Percentiles rank a stretch among this genome's conserved stretches.
Conservation (phyloP, 2,113 vertebrate genomes). For the Crotalus viridis region DNA sequence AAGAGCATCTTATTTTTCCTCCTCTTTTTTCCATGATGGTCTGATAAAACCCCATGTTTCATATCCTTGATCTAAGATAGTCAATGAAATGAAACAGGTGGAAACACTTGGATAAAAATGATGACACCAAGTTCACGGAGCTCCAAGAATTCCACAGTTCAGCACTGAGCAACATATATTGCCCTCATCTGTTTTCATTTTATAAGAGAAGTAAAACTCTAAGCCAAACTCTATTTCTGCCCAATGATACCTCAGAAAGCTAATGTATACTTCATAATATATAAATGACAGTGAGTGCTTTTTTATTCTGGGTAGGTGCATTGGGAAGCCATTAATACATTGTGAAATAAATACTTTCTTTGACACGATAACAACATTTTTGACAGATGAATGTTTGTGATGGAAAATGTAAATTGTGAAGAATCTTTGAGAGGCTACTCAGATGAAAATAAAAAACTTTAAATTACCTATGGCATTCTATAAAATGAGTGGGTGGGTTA, state of each 20-base stretch:
- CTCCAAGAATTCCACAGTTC: not conserved
- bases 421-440: constrained; percentile 1
- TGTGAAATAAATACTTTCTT: constrained; percentile 13
- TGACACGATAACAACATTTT: constrained; percentile 7
- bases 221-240: not conserved
- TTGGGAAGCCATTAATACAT: constrained; percentile 6
- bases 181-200: not conserved
- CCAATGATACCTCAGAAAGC: not conserved
- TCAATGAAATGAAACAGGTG: not conserved
- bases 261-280: not conserved
- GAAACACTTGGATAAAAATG: not conserved
- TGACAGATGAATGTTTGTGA: not conserved
- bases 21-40: not conserved
- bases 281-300: constrained; percentile 1
- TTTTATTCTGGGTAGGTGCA: not conserved
- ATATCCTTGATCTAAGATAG: not conserved
- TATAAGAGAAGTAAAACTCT: not conserved
- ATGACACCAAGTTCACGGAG: not conserved
- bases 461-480: constrained; percentile 2
- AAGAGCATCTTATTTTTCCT: not conserved
- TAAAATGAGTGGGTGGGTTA: not conserved
- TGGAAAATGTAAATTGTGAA: constrained; percentile 11
- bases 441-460: not conserved
- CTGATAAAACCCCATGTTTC: not conserved
- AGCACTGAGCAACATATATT: not conserved